Evolutionary conservation across 2,113 vertebrate species (phyloP), one percentile per base, ranked within the genome.

Genomic region (Amia ocellicauda): DNA sequence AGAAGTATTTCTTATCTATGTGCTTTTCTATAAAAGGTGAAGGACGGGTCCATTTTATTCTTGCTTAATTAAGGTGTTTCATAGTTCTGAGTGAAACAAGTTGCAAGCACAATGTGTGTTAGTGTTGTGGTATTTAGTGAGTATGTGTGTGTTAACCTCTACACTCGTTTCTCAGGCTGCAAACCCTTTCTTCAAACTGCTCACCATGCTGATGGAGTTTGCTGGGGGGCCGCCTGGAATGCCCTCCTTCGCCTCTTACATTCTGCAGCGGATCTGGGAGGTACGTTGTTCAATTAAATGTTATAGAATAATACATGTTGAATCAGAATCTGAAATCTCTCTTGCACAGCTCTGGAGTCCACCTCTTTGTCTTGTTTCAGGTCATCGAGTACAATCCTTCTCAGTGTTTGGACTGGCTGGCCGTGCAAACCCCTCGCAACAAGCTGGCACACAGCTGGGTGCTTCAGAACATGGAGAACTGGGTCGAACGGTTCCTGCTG

Each of bases 251-350:
- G 94, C 96, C 50, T 97, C 95, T 69, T 99, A 96, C 77, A 98
- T 98, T 73, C 89, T 99, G n/a, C 97, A 99, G 80, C 92, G 97
- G 83, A 98, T 99, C 86, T 98, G 96, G 97, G 97, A 99, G 93
- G 97, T 98, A 88, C 20, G 26, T 13, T n/a, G 36, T 16, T 2
- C 31, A 36, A 2, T 2, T n/a, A n/a, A n/a, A n/a, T n/a, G n/a
- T n/a, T n/a, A n/a, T n/a, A n/a, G n/a, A n/a, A 36, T 2, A 11
- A 7, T 11, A 2, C 5, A 36, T 36, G 5, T 1, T 36, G 31
- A 36, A 1, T 5, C 31, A 36, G 31, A 5, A 36, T 7, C 11
- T 36, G 31, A 36, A 36, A 36, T 36, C 31, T 5, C n/a, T 1
- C 1, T 5, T 11, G 31, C 31, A 5, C 5, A 36, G 31, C 31